Evolutionary conservation across 2,113 vertebrate species (phyloP).

Genomic region (Thalassarche chlororhynchos): DNA sequence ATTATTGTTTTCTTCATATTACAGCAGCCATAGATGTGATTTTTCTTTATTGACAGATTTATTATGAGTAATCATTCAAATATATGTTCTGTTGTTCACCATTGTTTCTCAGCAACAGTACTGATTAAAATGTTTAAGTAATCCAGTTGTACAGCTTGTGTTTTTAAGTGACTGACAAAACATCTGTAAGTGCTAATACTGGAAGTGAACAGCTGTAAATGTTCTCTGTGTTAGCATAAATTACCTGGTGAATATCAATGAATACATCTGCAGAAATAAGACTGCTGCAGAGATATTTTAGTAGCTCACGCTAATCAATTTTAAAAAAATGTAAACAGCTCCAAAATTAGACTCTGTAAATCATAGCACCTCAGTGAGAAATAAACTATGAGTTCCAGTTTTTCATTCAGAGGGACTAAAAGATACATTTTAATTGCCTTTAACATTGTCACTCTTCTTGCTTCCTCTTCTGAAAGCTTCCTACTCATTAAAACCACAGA

Average conservation of each 20-base stretch:
- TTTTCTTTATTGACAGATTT: background rate
- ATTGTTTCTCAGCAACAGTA: background rate
- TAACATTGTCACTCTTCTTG: background rate
- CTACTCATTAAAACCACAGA: background rate
- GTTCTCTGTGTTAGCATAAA: background rate
- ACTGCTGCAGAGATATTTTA: slow-evolving; percentile 2
- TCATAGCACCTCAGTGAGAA: background rate
- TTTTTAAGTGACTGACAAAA: slow-evolving; percentile 1
- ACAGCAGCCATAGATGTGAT: background rate
- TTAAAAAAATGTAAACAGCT: background rate
- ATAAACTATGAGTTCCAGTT: background rate
- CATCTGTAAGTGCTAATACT: background rate
- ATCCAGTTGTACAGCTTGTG: background rate
- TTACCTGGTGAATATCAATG: background rate
- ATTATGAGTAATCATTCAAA: background rate
- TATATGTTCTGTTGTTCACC: background rate
- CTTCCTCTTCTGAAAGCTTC: background rate
- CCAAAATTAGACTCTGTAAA: background rate
- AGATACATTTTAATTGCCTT: background rate
- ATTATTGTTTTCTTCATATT: background rate
- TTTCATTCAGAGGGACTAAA: background rate
- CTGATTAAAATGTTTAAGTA: background rate
- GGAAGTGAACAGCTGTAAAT: background rate
- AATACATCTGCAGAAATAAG: slow-evolving; percentile 31
- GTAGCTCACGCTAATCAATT: background rate